Percentiles rank a stretch among this genome's conserved stretches.
phyloP scores from a whole-genome alignment of 2,797 vertebrate genomes.

The Gobio occitaniae region DNA sequence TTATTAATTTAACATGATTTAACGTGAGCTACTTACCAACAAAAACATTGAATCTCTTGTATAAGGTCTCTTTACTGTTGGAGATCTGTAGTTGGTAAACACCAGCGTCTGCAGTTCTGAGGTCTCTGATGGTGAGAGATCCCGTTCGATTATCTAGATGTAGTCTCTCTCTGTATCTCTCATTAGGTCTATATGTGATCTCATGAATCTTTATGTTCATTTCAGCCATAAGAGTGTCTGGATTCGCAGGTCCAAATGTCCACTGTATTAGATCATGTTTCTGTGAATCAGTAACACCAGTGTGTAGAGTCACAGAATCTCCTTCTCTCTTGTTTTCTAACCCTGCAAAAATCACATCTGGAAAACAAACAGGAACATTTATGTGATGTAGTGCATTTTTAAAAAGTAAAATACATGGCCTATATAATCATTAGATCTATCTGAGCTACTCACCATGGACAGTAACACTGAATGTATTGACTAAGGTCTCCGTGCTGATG shows the following conservation, averaged over 20 bases:
- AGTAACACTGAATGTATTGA: slow-evolving; percentile 8
- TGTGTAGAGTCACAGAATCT: neutral
- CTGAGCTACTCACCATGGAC: neutral
- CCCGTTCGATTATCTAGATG: neutral
- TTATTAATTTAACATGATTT: neutral
- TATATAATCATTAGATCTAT: neutral
- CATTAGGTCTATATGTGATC: neutral
- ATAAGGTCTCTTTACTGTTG: neutral
- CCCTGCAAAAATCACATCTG: slow-evolving; percentile 18
- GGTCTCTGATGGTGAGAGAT: neutral
- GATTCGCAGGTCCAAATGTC: neutral
- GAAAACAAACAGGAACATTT: neutral
- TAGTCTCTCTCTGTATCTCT: neutral
- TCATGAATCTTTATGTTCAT: neutral
- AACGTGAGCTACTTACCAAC: neutral
- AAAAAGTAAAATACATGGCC: neutral
- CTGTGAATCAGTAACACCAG: neutral
- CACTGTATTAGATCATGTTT: neutral
- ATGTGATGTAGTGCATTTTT: neutral
- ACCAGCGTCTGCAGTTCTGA: neutral
- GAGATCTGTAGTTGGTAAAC: slow-evolving; percentile 12
- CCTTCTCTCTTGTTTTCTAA: neutral
- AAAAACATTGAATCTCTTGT: slow-evolving; percentile 5
- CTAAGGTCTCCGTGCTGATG: slow-evolving; percentile 2
- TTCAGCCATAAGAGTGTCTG: neutral